Conservation (phyloP, 2,797 vertebrate genomes). For the Pachyuromys duprasi region DNA sequence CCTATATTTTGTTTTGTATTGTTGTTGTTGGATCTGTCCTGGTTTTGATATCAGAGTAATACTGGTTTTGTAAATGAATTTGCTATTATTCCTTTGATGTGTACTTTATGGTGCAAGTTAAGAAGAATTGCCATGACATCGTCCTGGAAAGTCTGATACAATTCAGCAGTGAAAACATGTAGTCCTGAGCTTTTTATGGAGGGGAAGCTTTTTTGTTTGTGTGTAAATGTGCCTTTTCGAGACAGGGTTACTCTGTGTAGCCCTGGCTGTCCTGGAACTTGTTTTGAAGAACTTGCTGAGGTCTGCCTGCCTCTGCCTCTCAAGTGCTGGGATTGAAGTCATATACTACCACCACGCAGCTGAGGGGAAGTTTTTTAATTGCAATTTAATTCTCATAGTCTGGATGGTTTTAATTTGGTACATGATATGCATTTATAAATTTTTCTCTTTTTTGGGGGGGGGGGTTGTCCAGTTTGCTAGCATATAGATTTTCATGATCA, state of each 20-base stretch:
- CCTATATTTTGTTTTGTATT: too few species aligned
- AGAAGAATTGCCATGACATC: not conserved
- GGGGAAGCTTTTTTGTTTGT: not conserved
- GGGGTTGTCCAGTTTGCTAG: not conserved
- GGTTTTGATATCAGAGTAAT: not conserved
- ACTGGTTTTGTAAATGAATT: not conserved
- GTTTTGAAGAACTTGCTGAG: not conserved
- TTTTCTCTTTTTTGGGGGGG: not conserved
- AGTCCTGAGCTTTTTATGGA: not conserved
- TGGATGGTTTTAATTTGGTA: not conserved
- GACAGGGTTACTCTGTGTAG: not conserved
- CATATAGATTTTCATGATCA: not conserved
- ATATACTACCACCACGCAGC: not conserved
- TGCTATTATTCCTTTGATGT: not conserved
- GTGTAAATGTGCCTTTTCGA: not conserved
- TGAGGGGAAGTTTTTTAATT: not conserved
- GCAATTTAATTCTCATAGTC: not conserved
- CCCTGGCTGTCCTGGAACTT: not conserved
- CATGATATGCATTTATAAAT: not conserved
- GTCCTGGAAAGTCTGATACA: not conserved
- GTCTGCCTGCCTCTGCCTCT: not conserved
- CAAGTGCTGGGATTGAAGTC: not conserved
- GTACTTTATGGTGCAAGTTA: not conserved
- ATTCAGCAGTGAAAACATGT: not conserved
- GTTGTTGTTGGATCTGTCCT: not conserved